These are phyloP conservation scores for Hycleus phaleratus DNA, from an alignment of 1,140 invertebrate species.

Conservation along the genomic window DNA sequence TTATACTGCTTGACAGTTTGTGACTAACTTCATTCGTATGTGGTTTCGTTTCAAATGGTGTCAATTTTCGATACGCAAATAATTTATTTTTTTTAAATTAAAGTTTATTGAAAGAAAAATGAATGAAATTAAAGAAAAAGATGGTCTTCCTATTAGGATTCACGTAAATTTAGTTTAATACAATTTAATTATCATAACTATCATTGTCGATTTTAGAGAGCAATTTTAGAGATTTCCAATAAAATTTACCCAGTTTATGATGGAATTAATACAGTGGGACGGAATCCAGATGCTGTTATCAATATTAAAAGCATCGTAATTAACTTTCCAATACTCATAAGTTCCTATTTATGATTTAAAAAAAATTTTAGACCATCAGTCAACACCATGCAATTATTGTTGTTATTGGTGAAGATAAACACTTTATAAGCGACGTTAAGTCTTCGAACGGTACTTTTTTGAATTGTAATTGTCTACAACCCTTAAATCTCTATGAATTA, in stretches of 20 bases:
- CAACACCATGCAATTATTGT: conserved; percentile 33
- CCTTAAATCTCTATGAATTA: conserved; percentile 28
- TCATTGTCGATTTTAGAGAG: conserved; percentile 19
- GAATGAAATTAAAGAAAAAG: no score
- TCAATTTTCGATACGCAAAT: no score
- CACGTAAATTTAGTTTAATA: background rate
- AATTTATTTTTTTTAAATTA: no score
- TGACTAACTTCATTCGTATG: no score
- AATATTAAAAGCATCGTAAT: conserved; percentile 31
- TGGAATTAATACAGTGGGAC: conserved; percentile 32
- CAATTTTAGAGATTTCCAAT: conserved; percentile 18
- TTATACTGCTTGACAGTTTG: no score
- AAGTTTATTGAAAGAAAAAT: no score
- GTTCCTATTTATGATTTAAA: background rate
- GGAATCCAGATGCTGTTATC: conserved; percentile 30
- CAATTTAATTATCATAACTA: background rate
- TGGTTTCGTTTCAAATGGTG: no score
- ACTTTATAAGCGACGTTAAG: conserved; percentile 33
- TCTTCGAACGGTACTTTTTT: conserved; percentile 34
- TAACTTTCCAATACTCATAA: conserved; percentile 1
- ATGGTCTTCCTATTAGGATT: no score
- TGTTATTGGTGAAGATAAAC: conserved; percentile 23
- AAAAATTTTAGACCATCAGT: conserved; percentile 30
- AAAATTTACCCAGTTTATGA: conserved; percentile 29
- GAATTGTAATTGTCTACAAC: conserved; percentile 20